phyloP scores from a whole-genome alignment of 1,140 invertebrate genomes.

The Coenobita brevimanus region DNA sequence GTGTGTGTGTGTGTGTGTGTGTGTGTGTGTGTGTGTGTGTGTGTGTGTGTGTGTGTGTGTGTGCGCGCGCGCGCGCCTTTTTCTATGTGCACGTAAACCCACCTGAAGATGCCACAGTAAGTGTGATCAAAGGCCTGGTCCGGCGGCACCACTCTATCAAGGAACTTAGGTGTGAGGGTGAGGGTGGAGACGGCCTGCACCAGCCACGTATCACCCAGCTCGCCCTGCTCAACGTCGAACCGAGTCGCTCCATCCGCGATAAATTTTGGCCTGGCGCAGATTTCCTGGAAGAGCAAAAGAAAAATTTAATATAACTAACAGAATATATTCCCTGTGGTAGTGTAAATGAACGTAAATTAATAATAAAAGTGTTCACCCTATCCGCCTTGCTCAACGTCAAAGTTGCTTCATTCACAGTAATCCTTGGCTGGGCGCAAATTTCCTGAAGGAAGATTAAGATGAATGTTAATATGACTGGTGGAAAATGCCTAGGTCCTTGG shows the following conservation, averaged over 20 bases:
- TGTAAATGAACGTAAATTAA: too few species aligned
- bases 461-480: too few species aligned
- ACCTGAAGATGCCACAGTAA: constrained; percentile 84
- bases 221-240: constrained; percentile 81
- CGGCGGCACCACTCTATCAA: constrained; percentile 81
- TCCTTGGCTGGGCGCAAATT: too few species aligned
- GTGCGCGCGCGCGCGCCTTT: not conserved
- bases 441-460: too few species aligned
- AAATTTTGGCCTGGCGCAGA: constrained; percentile 82
- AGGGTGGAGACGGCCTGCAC: constrained; percentile 81
- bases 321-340: too few species aligned
- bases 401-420: too few species aligned
- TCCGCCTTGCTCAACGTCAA: too few species aligned
- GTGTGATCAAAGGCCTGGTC: constrained; percentile 81
- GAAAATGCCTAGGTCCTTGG: too few species aligned
- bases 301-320: too few species aligned
- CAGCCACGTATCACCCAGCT: constrained; percentile 81
- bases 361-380: too few species aligned
- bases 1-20: constrained; percentile 13
- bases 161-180: constrained; percentile 80
- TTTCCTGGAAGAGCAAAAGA: too few species aligned
- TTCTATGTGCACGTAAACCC: too few species aligned
- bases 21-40: not conserved
- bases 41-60: constrained; percentile 8
- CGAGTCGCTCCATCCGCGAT: constrained; percentile 75